These are phyloP conservation scores for Pachliopta kotzebuea DNA, from an alignment of 2,888 invertebrate species.

Conservation along the genomic window DNA sequence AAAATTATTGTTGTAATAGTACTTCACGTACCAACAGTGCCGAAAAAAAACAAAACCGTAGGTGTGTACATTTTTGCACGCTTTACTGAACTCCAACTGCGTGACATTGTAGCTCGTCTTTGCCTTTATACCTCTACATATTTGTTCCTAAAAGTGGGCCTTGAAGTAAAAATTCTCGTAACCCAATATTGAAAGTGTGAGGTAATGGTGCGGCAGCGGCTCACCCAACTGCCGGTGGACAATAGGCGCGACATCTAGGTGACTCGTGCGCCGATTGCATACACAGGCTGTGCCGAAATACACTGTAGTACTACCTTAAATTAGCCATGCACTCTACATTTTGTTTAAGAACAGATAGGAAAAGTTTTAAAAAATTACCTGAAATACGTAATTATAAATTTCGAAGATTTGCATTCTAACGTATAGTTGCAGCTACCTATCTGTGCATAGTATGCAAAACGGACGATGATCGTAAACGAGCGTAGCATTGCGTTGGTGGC, in stretches of 20 bases:
- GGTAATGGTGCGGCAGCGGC: conserved; percentile 69
- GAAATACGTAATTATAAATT: not conserved
- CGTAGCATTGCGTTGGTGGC: conserved; percentile 15
- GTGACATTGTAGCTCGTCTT: conserved; percentile 66
- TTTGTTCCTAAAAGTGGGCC: conserved; percentile 76
- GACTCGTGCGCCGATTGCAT: conserved; percentile 62
- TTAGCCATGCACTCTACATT: not conserved
- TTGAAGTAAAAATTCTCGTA: conserved; percentile 79
- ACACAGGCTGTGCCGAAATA: conserved; percentile 65
- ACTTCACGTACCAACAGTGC: conserved; percentile 65
- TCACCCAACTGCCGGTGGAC: conserved; percentile 72
- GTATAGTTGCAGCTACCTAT: not conserved
- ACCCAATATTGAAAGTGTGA: conserved; percentile 79
- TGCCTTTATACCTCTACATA: conserved; percentile 74
- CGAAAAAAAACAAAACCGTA: conserved; percentile 59
- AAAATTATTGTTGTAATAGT: not conserved
- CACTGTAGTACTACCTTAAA: conserved; percentile 31
- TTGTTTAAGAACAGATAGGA: not conserved
- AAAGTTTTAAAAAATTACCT: not conserved
- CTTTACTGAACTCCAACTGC: conserved; percentile 67
- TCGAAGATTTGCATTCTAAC: not conserved
- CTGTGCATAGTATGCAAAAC: conserved; percentile 24
- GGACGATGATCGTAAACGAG: conserved; percentile 20
- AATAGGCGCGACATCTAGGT: conserved; percentile 79
- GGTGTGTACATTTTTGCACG: conserved; percentile 69